Conservation (phyloP, 2,797 vertebrate genomes). For the Mycteria americana region DNA sequence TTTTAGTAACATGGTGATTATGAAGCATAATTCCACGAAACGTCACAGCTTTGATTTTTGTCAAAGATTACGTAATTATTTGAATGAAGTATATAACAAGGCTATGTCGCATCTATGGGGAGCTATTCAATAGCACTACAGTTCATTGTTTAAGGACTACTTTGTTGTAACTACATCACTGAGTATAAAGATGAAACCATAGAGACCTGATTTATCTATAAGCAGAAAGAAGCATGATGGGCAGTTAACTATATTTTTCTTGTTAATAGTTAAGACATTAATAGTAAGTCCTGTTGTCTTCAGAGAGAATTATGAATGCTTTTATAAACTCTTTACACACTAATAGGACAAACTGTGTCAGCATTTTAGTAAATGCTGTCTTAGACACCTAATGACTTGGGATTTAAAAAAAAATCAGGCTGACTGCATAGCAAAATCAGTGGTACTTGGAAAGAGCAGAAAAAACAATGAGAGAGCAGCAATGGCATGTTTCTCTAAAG, state of each 20-base stretch:
- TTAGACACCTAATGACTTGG: neutral
- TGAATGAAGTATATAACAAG: neutral
- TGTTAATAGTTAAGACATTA: neutral
- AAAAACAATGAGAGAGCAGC: neutral
- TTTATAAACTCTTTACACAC: neutral
- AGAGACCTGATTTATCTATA: neutral
- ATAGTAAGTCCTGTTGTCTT: neutral
- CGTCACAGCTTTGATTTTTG: neutral
- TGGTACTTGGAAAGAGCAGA: neutral
- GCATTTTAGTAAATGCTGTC: neutral
- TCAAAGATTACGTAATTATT: neutral
- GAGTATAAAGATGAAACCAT: neutral
- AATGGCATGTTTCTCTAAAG: neutral
- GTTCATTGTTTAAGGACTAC: neutral
- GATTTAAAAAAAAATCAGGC: neutral
- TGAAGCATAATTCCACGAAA: neutral
- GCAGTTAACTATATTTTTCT: neutral
- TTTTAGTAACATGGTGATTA: neutral
- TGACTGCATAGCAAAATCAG: neutral
- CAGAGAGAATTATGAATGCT: neutral
- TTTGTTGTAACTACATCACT: neutral
- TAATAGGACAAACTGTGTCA: neutral
- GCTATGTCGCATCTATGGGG: rapidly evolving
- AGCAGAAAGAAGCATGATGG: neutral
- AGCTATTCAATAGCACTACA: neutral